phyloP scores from a whole-genome alignment of 2,113 vertebrate genomes.

The Vulpes ferrilata region DNA sequence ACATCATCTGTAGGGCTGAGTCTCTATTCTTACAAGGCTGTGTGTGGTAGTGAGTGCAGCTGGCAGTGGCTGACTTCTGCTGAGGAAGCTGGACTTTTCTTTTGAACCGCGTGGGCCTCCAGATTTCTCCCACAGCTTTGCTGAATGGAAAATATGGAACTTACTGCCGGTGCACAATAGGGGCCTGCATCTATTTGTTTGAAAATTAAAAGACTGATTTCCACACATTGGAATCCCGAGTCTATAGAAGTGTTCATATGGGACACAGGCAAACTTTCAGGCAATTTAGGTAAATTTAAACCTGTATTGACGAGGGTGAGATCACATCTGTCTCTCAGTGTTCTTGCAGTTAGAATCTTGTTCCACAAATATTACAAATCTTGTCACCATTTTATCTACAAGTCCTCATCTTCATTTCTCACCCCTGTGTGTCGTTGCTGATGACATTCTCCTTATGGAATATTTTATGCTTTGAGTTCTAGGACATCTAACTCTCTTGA shows the following conservation, averaged over 20 bases:
- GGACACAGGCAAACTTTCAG: background rate
- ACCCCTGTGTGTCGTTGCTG: background rate
- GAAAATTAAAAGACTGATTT: constrained; percentile 21
- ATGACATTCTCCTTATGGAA: background rate
- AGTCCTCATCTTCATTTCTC: background rate
- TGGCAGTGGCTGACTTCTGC: background rate
- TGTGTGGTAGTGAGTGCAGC: background rate
- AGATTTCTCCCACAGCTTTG: background rate
- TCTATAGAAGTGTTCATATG: background rate
- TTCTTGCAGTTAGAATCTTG: background rate
- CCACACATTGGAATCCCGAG: background rate
- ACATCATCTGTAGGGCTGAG: background rate
- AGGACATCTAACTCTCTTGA: background rate
- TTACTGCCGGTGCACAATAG: background rate
- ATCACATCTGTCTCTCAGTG: background rate
- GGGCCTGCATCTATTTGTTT: background rate
- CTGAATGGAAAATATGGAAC: background rate
- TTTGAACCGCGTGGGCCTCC: background rate
- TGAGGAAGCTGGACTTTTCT: background rate
- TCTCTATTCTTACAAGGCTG: background rate
- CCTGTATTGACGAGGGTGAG: background rate
- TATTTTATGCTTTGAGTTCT: background rate
- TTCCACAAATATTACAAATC: background rate
- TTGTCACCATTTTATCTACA: background rate
- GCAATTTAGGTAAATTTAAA: background rate